phyloP scores from a whole-genome alignment of 2,797 vertebrate genomes.

The Corythornis leucogaster region DNA sequence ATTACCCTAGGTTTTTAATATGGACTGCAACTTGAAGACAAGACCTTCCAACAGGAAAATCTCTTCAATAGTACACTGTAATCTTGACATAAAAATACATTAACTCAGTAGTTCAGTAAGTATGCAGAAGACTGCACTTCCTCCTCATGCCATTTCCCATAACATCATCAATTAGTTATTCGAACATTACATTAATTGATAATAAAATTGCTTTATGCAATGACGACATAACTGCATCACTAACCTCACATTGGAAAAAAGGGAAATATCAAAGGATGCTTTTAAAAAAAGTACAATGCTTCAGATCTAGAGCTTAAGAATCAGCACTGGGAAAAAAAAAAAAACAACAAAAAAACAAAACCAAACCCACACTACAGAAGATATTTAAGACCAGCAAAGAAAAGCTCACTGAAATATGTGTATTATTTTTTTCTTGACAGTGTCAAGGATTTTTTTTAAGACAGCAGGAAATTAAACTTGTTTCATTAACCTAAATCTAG shows the following conservation, averaged over 20 bases:
- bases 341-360: neutral
- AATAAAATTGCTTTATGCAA: neutral
- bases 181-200: neutral
- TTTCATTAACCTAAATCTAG: constrained; percentile 33
- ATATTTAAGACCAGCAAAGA: neutral
- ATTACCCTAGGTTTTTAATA: neutral
- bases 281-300: neutral
- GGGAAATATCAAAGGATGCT: neutral
- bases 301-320: neutral
- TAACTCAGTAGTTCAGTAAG: neutral
- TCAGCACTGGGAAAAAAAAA: neutral
- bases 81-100: neutral
- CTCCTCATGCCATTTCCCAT: neutral
- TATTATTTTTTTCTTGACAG: neutral
- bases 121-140: neutral
- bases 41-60: neutral
- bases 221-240: neutral
- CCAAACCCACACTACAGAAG: neutral
- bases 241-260: neutral
- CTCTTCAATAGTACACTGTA: neutral
- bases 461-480: constrained; percentile 20
- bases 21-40: neutral
- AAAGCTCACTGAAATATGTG: neutral
- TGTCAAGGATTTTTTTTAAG: neutral
- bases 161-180: neutral